Evolutionary conservation across 2,113 vertebrate genomes (phyloP), one percentile per base, ranked within the genome.

Genomic region (Thalassoma bifasciatum): DNA sequence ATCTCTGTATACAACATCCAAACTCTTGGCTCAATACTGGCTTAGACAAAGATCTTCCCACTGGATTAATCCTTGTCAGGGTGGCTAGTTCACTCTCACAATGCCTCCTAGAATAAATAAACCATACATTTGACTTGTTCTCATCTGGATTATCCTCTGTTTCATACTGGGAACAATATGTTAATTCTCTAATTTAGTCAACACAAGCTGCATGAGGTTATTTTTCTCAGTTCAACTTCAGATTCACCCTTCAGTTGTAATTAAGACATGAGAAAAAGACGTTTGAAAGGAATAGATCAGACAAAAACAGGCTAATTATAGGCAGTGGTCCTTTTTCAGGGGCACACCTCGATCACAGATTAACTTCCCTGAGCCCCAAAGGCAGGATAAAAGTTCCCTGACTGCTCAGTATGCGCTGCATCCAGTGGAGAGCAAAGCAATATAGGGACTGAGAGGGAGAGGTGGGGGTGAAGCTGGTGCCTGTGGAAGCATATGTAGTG

Each of bases 241-340:
- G 34, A 67, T 34, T 56, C 37, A 1, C 36, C 23, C 30, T 59
- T 22, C 2, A 50, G n/a, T 42, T 11, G 11, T 34, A 50, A 30
- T n/a, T 19, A 44, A 16, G 13, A 44, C 5, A 44, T n/a, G 30
- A 6, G 30, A 30, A 30, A 30, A 30, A 16, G 42, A 44, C 14
- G 1, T 16, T 44, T 22, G 30, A 77, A 74, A 67, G 77, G 47
- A 77, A 52, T 61, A 57, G 65, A 42, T 57, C 10, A 37, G 30
- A 37, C 16, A 71, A 56, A 42, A 22, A 60, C 7, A 37, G 24
- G 62, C 52, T 76, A 80, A 75, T 57, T 73, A 82, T 67, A 83
- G 67, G 69, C 40, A 42, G 10, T 42, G 10, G 13, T 13, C 40
- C 12, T 10, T 14, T 13, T 46, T 46, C 5, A 16, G 13, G 42